Evolutionary conservation across 2,888 invertebrate species (phyloP).

Genomic region (Rhimphoctona megacephalus): DNA sequence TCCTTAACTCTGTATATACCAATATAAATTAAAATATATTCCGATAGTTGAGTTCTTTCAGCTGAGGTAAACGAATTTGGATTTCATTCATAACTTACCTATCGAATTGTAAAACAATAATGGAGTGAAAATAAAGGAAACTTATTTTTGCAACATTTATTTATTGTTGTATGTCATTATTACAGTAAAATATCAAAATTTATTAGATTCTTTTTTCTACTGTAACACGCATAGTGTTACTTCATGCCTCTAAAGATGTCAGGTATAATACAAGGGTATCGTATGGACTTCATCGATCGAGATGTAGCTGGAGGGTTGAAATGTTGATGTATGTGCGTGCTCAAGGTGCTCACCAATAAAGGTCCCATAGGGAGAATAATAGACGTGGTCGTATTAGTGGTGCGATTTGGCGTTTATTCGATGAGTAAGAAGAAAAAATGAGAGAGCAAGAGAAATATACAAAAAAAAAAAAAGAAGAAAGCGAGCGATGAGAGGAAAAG

Average conservation of each 20-base stretch:
- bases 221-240: conserved; percentile 25
- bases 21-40: too few relatives aligned
- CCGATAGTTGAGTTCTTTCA: too few relatives aligned
- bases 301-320: conserved; percentile 63
- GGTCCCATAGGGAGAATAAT: conserved; percentile 13
- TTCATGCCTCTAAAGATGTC: conserved; percentile 10
- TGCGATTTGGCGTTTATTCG: conserved; percentile 49
- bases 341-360: conserved; percentile 23
- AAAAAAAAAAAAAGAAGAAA: conserved; percentile 29
- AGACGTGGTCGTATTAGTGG: conserved; percentile 46
- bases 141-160: not conserved
- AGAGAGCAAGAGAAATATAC: conserved; percentile 22
- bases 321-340: conserved; percentile 63
- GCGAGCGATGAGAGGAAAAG: conserved; percentile 61
- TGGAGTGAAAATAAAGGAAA: too few relatives aligned
- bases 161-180: not conserved
- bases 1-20: too few relatives aligned
- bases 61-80: too few relatives aligned
- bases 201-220: conserved; percentile 17
- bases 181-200: not conserved
- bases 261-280: conserved; percentile 60
- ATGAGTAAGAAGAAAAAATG: conserved; percentile 51
- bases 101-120: too few relatives aligned
- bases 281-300: conserved; percentile 47
- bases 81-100: too few relatives aligned